Conservation (phyloP, 2,888 invertebrate genomes). For the Mesochorus sp. region DNA sequence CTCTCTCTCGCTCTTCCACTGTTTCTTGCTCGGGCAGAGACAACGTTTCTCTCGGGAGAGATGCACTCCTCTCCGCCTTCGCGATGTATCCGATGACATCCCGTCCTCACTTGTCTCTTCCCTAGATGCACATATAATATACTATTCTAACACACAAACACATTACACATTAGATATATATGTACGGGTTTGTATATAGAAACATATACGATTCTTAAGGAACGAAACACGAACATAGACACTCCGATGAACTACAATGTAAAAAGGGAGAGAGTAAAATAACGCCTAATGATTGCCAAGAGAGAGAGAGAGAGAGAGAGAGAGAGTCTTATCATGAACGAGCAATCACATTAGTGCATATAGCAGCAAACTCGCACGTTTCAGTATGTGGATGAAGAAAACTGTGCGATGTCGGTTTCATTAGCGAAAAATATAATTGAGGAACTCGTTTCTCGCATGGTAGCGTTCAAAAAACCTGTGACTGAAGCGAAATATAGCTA, state of each 20-base stretch:
- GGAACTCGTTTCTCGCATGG: slow-evolving; percentile 66
- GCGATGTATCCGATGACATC: slow-evolving; percentile 61
- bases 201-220: slow-evolving; percentile 25
- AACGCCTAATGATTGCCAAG: slow-evolving; percentile 78
- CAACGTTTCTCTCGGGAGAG: slow-evolving; percentile 38
- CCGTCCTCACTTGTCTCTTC: slow-evolving; percentile 42
- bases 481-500: slow-evolving; percentile 26
- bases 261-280: slow-evolving; percentile 64
- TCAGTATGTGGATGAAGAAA: slow-evolving; percentile 67
- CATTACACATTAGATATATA: too few relatives aligned
- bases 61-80: slow-evolving; percentile 27
- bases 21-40: slow-evolving; percentile 25
- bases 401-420: slow-evolving; percentile 78
- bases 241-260: slow-evolving; percentile 44
- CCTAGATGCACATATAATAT: slow-evolving; percentile 9
- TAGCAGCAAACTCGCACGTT: slow-evolving; percentile 76
- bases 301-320: too few relatives aligned
- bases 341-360: slow-evolving; percentile 56
- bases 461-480: slow-evolving; percentile 23
- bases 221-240: slow-evolving; percentile 19
- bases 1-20: too few relatives aligned
- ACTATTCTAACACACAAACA: background rate
- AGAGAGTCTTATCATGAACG: slow-evolving; percentile 76
- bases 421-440: slow-evolving; percentile 80
- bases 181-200: too few relatives aligned